phyloP scores from a whole-genome alignment of 1,140 invertebrate genomes.

The Adoxophyes honmai region DNA sequence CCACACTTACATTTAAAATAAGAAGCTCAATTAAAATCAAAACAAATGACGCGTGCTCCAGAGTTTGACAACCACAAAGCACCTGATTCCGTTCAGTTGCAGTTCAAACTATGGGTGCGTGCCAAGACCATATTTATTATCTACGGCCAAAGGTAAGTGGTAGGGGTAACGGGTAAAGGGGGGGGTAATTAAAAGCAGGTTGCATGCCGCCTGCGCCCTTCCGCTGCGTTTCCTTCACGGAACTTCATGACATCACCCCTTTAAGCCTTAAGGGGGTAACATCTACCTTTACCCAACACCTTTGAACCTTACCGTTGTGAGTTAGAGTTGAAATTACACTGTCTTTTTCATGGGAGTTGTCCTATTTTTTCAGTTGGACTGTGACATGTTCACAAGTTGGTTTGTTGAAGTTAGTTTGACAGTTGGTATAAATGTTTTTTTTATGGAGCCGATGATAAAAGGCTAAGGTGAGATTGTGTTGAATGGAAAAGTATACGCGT shows the following conservation, averaged over 20 bases:
- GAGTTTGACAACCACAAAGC: constrained; percentile 11
- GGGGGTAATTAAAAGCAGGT: constrained; percentile 15
- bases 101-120: constrained; percentile 14
- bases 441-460: background rate
- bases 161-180: background rate
- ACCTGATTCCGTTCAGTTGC: background rate
- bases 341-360: no score
- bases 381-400: constrained; percentile 6
- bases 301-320: no score
- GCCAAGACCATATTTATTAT: constrained; percentile 18
- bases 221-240: background rate
- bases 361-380: no score
- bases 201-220: constrained; percentile 15
- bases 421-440: constrained; percentile 4
- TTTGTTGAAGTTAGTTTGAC: constrained; percentile 1
- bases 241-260: background rate
- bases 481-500: no score
- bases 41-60: background rate
- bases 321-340: no score
- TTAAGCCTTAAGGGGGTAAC: no score
- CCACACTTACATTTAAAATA: no score
- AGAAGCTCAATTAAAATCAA: no score
- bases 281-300: no score
- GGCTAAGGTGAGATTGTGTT: no score
- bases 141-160: background rate